Percentiles rank a stretch among this genome's conserved stretches.
Conservation (phyloP, 2,113 vertebrate genomes). For the Tyrannus savana region DNA sequence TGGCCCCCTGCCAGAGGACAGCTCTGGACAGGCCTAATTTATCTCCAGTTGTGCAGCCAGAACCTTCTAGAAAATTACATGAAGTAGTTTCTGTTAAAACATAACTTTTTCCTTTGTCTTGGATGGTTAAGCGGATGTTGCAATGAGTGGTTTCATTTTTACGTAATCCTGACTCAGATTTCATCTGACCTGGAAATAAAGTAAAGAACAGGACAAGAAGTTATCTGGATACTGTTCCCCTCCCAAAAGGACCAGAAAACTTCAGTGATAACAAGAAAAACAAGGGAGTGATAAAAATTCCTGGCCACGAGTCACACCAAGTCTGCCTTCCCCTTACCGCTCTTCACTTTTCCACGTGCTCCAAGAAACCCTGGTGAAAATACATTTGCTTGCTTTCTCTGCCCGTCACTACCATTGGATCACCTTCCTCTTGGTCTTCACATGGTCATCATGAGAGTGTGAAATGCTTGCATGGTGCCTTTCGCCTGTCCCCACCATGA, state of each 20-base stretch:
- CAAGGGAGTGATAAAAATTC: neutral
- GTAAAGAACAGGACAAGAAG: neutral
- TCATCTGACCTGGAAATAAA: neutral
- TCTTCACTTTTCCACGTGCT: neutral
- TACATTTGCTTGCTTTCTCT: neutral
- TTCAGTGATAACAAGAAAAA: neutral
- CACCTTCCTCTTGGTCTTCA: neutral
- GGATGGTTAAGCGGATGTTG: neutral
- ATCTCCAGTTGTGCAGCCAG: neutral
- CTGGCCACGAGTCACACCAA: neutral
- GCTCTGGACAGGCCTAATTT: neutral
- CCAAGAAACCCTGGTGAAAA: neutral
- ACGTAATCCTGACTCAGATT: neutral
- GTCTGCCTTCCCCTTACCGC: neutral
- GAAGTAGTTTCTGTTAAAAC: neutral
- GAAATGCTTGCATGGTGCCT: accelerated
- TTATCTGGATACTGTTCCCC: neutral
- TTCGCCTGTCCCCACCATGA: neutral
- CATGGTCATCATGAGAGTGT: accelerated
- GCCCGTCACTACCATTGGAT: neutral
- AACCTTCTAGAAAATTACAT: neutral
- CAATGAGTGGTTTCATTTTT: neutral
- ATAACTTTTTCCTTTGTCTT: neutral
- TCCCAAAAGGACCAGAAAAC: neutral
- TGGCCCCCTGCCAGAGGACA: neutral